Conservation (phyloP, 1,140 invertebrate species). For the Pseudomyrmex concolor region DNA sequence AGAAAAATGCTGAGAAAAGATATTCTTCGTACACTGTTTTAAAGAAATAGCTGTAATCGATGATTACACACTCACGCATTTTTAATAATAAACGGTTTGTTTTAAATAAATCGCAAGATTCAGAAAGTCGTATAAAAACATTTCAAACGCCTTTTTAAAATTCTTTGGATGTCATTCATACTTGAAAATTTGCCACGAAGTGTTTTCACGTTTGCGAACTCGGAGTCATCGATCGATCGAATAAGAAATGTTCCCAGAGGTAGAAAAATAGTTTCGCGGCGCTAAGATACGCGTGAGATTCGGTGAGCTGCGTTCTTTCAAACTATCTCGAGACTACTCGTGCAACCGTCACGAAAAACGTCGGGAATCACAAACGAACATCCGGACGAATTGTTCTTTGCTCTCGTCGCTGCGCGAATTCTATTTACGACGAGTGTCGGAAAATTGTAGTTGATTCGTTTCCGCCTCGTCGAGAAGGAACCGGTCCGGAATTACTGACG, state of each 20-base stretch:
- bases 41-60: too few species aligned
- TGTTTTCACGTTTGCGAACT: background rate
- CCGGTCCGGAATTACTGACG: conserved; percentile 31
- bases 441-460: conserved; percentile 35
- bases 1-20: background rate
- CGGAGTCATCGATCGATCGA: background rate
- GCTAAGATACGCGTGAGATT: conserved; percentile 14
- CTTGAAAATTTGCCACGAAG: conserved; percentile 22
- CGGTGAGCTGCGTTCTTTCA: background rate
- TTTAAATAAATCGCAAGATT: background rate
- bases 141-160: background rate
- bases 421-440: conserved; percentile 40
- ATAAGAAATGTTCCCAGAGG: conserved; percentile 6
- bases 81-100: background rate
- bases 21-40: too few species aligned
- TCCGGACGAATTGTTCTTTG: background rate
- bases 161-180: background rate
- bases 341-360: background rate
- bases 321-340: conserved; percentile 9
- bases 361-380: conserved; percentile 31
- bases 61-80: too few species aligned
- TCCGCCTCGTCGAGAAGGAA: conserved; percentile 38
- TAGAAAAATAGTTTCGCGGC: background rate
- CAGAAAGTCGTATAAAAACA: background rate
- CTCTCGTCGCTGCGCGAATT: conserved; percentile 20